Evolutionary conservation across 1,140 invertebrate genomes (phyloP), one percentile per base, ranked within the genome.

Genomic region (Bradysia coprophila): DNA sequence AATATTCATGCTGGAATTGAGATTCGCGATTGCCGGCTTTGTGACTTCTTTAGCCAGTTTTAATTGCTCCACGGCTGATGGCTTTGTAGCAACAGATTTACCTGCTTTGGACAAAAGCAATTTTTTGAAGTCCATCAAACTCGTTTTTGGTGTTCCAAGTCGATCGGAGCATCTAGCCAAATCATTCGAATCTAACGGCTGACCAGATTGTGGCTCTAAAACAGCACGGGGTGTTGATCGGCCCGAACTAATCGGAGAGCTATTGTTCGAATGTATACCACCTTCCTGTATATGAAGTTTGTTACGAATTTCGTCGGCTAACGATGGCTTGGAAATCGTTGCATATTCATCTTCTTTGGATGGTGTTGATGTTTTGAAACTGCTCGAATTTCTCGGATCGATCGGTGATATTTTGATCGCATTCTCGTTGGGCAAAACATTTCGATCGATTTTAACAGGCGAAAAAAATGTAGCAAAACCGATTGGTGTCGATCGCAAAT

Each of bases 41-140:
- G 21, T 15, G 3, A 21, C 4, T 22, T 41, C 40, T 9, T 41
- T 54, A 49, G 9, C 50, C 49, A 19, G 61, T 62, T 82, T 84
- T 5, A 90, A 54, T 55, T 84, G 74, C 56, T 90, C 84, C 3
- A 86, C 81, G 4, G 85, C 85, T 13, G 84, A 87, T 0, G 82
- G 55, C 50, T 81, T 80, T 40, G 54, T 62, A 19, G 51, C 51
- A 45, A 58, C 59, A 51, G 68, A 59, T 45, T 70, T 67, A 53
- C 67, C 61, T 43, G 67, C 62, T 61, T 76, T 69, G 62, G 57
- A 46, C 63, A 67, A 62, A 2, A 89, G 61, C 11, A 88, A 58
- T 50, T 79, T 74, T 56, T 89, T 89, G 52, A 89, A 89, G 56
- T 88, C 85, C 50, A 81, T 59, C 42, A 78, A 63, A 1, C 77